Base-by-base conservation (phyloP, 2,797 vertebrate genomes). In the Acanthiza pusilla region DNA sequence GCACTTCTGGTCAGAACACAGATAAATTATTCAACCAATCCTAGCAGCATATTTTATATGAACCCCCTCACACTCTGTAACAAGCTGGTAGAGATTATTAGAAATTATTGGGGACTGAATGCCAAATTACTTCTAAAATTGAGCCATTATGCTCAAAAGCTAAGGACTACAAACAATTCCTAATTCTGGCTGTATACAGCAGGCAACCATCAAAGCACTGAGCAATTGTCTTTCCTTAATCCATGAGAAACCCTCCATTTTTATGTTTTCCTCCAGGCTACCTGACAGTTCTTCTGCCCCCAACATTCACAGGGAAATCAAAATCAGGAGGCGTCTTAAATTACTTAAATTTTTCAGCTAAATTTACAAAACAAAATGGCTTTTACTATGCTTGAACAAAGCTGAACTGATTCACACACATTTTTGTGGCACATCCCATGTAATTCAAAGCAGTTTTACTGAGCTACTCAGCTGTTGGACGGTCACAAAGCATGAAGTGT, bases 291-390 rank as follows among this genome's bases (percentile, higher is more conserved):
- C 76, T 93, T 93, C 91, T 96, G 95, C 93, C 91, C 95, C 94
- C 92, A 92, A 40, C 76, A 94, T 93, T 96, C 94, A 93, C 94
- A 97, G n/a, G 94, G 89, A 95, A 96, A 95, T 89, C 74, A 67
- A 89, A 93, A 95, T 48, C 66, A 89, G 85, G 77, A 93, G 76
- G 87, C 27, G 8, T 84, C 79, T 94, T 68, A 67, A 82, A 93
- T 53, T 72, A 88, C 79, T 94, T 84, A 36, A 95, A 78, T 77
- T 87, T 57, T 38, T 81, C 89, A 68, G 71, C 72, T 66, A 67
- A 91, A 95, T 96, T 94, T 96, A 96, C 94, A 97, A 96, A 94
- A 87, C 95, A 96, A 97, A 97, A 95, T 77, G 68, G 61, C 50
- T 91, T 90, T 95, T 82, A 82, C 71, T 85, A 61, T 47, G 84